A percentile compares a stretch with the other conserved stretches of the same genome.
phyloP scores from a whole-genome alignment of 2,888 invertebrate species.

The Odontomyia ornata region DNA sequence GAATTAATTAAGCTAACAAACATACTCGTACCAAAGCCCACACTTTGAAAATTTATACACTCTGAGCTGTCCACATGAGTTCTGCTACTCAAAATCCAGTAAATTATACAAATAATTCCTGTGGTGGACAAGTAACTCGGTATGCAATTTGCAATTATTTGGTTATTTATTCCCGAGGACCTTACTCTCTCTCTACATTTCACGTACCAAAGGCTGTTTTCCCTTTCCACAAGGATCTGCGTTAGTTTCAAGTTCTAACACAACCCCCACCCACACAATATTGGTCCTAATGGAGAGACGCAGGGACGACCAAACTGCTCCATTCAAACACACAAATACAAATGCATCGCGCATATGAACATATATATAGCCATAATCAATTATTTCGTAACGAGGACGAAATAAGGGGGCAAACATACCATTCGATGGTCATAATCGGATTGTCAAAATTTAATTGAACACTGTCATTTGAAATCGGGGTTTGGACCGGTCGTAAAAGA shows the following conservation, averaged over 20 bases:
- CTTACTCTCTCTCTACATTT: background rate
- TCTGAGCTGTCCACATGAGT: background rate
- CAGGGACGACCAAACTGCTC: no score
- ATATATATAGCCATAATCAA: background rate
- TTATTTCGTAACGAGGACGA: background rate
- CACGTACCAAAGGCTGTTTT: no score
- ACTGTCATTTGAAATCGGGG: constrained; percentile 4
- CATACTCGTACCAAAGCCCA: no score
- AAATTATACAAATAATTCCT: constrained; percentile 1
- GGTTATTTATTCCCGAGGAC: background rate
- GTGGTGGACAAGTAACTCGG: background rate
- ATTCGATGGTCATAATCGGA: constrained; percentile 13
- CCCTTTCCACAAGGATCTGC: no score
- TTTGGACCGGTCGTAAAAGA: background rate
- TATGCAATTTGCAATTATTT: background rate
- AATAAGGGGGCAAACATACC: background rate
- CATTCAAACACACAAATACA: background rate
- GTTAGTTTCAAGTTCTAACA: no score
- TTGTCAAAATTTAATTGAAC: constrained; percentile 35
- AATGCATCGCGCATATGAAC: background rate
- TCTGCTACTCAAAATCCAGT: background rate
- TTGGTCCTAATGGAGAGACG: no score
- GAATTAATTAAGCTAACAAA: no score
- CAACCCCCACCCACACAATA: background rate
- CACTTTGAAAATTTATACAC: no score